Percentiles rank a stretch among this genome's conserved stretches.
Conservation (phyloP, 2,797 vertebrate genomes). For the Coranthus polyacanthus region DNA sequence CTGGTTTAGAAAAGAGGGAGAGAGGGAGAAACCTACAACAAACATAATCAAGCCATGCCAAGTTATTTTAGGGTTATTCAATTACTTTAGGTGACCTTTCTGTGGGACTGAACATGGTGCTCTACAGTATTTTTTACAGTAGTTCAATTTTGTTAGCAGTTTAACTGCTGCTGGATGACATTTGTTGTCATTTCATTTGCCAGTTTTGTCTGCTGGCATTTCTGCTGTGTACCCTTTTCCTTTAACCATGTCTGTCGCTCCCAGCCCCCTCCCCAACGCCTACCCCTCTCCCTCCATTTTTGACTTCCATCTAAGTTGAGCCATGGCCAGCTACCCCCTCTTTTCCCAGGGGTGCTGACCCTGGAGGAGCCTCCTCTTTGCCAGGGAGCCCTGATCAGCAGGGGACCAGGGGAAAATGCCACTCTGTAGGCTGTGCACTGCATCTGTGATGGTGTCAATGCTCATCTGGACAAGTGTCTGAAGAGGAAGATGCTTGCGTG, state of each 20-base stretch:
- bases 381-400: conserved; percentile 59
- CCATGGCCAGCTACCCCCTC: conserved; percentile 38
- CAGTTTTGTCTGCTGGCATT: conserved; percentile 66
- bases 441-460: conserved; percentile 51
- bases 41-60: conserved; percentile 3
- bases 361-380: conserved; percentile 52
- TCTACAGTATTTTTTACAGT: conserved; percentile 19
- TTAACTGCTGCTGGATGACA: conserved; percentile 51
- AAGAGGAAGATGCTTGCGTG: not conserved
- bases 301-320: conserved; percentile 62
- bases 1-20: conserved; percentile 20
- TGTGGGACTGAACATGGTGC: not conserved
- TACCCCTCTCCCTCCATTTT: conserved; percentile 39
- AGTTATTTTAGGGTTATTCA: conserved; percentile 26
- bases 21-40: conserved; percentile 1
- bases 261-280: not conserved
- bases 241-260: conserved; percentile 44
- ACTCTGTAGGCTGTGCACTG: conserved; percentile 43
- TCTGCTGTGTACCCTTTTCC: conserved; percentile 47
- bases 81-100: conserved; percentile 37
- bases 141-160: conserved; percentile 12
- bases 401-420: conserved; percentile 59
- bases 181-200: conserved; percentile 67
- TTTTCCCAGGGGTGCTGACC: conserved; percentile 62
- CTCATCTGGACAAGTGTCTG: conserved; percentile 2